Percentiles rank a stretch among this genome's conserved stretches.
These are phyloP conservation scores for Stigmatopora argus DNA, from an alignment of 2,113 vertebrate genomes.

Conservation along the genomic window DNA sequence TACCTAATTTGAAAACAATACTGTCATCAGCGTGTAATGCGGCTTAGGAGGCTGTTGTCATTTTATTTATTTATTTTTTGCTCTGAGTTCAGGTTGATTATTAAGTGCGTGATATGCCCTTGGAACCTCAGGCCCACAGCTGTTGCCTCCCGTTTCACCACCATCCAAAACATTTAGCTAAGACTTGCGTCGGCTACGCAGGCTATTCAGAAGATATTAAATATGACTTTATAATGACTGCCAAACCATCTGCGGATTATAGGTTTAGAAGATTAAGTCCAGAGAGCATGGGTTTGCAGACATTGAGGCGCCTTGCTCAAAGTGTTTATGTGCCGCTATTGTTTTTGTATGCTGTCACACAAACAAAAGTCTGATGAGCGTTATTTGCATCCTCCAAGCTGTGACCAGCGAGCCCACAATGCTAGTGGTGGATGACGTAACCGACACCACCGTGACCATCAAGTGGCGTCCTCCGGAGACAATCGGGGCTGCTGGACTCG, in stretches of 20 bases:
- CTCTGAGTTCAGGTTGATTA: neutral
- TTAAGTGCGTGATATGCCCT: conserved; percentile 36
- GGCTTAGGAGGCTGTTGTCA: neutral
- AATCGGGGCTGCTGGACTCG: conserved; percentile 91
- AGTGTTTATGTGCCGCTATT: conserved; percentile 12
- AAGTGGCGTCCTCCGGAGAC: conserved; percentile 97
- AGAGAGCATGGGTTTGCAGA: conserved; percentile 22
- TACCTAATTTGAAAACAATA: neutral
- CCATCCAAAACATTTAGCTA: conserved; percentile 56
- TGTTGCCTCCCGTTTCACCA: conserved; percentile 49
- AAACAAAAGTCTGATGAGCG: neutral
- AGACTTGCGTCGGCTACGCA: conserved; percentile 57
- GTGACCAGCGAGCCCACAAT: conserved; percentile 95
- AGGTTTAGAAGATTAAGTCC: conserved; percentile 61
- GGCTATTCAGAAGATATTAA: conserved; percentile 64
- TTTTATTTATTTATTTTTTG: neutral
- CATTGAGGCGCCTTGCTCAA: conserved; percentile 15
- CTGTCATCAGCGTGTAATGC: neutral
- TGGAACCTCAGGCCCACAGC: conserved; percentile 48
- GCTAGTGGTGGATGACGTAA: conserved; percentile 86
- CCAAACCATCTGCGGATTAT: conserved; percentile 66
- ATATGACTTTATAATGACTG: conserved; percentile 67
- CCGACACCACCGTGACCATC: conserved; percentile 85
- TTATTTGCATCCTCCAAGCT: conserved; percentile 64
- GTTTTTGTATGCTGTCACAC: neutral